A percentile compares a stretch with the other conserved stretches of the same genome.
These are phyloP conservation scores for Phymanthus crucifer DNA, from an alignment of 92 coral and sea anemone species.

Conservation along the genomic window DNA sequence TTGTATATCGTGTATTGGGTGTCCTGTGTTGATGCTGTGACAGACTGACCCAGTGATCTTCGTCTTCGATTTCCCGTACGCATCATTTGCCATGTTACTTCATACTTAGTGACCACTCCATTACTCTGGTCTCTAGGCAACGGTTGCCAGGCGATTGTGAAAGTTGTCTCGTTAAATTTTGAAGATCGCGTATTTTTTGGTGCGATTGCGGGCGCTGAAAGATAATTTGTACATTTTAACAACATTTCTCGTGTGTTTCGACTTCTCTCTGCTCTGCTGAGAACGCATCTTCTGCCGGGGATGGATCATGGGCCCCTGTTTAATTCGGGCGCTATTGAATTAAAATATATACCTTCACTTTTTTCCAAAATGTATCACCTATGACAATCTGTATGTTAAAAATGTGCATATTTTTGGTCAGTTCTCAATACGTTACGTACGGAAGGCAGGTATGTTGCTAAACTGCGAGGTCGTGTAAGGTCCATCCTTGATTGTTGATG, in stretches of 20 bases:
- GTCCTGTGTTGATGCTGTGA: conserved; percentile 10
- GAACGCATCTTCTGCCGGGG: too few relatives aligned
- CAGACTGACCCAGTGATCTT: not conserved
- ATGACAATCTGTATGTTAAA: too few relatives aligned
- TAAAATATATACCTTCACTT: not conserved
- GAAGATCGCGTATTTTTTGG: not conserved
- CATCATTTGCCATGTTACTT: conserved; percentile 5
- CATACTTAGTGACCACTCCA: conserved; percentile 14
- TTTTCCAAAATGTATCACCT: not conserved
- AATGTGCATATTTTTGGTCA: not conserved
- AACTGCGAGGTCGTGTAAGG: not conserved
- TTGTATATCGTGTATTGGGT: conserved; percentile 15
- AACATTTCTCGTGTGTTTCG: too few relatives aligned
- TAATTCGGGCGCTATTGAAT: too few relatives aligned
- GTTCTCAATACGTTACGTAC: not conserved
- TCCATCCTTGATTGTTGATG: conserved; percentile 18
- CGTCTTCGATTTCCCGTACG: conserved; percentile 8
- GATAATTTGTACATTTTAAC: not conserved
- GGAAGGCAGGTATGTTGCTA: not conserved
- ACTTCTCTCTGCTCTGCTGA: too few relatives aligned
- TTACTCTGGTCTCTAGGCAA: conserved; percentile 30
- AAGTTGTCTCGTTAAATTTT: conserved; percentile 18
- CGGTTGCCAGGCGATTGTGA: conserved; percentile 26
- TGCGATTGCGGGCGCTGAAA: conserved; percentile 12
- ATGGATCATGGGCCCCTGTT: too few relatives aligned